Percentiles rank a stretch among this genome's conserved stretches.
Evolutionary conservation across 2,797 vertebrate species (phyloP).

Genomic region (Chelon labrosus): DNA sequence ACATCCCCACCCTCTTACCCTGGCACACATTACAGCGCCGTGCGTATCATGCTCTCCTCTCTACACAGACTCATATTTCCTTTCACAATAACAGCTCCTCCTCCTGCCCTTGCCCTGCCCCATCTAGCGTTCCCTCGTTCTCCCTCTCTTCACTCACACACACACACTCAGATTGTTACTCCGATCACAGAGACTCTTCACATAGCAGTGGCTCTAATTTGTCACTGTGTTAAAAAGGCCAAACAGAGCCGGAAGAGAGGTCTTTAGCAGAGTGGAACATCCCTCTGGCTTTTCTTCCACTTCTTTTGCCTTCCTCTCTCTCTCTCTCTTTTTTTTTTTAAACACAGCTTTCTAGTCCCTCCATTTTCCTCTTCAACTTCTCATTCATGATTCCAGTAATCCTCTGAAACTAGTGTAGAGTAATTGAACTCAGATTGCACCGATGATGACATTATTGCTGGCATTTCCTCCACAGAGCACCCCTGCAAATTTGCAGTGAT

Average conservation of each 20-base stretch:
- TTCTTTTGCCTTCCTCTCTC: background rate
- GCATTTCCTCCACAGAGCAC: slow-evolving; percentile 45
- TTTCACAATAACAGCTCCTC: slow-evolving; percentile 71
- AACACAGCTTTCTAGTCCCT: background rate
- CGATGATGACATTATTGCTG: slow-evolving; percentile 56
- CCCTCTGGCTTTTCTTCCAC: slow-evolving; percentile 36
- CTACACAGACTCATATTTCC: slow-evolving; percentile 76
- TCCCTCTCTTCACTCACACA: background rate
- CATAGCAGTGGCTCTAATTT: slow-evolving; percentile 67
- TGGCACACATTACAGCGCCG: slow-evolving; percentile 64
- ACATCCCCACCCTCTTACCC: slow-evolving; percentile 68
- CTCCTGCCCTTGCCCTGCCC: slow-evolving; percentile 53
- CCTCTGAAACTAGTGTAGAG: slow-evolving; percentile 26
- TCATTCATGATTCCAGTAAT: slow-evolving; percentile 36
- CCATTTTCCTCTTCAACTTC: slow-evolving; percentile 16
- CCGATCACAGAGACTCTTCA: slow-evolving; percentile 68
- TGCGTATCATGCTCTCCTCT: slow-evolving; percentile 67
- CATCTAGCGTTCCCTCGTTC: slow-evolving; percentile 55
- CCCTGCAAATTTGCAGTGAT: slow-evolving; percentile 42
- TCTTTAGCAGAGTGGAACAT: slow-evolving; percentile 48
- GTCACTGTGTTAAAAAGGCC: slow-evolving; percentile 70
- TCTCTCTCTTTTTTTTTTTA: background rate
- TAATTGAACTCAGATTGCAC: slow-evolving; percentile 50
- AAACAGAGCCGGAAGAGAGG: slow-evolving; percentile 61
- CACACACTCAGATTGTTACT: slow-evolving; percentile 57